Base-by-base conservation (phyloP, 2,113 vertebrate genomes). In the Hydrochoerus hydrochaeris region DNA sequence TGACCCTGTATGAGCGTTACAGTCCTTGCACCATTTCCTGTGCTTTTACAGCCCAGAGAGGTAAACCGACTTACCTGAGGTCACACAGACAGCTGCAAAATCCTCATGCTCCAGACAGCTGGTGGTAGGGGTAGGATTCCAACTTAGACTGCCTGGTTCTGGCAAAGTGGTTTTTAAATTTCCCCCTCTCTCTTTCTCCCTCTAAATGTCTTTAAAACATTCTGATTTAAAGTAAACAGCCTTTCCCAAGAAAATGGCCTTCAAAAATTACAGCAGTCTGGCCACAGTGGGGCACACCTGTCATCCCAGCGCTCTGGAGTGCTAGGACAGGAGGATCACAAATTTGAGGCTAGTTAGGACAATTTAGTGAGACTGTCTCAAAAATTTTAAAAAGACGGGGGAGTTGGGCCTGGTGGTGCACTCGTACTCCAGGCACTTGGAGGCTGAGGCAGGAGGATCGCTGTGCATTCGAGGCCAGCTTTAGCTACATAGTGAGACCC, bases 11-110 rank as follows among this genome's bases (percentile, higher is more conserved):
- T 2, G 38, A 32, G 30, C 5, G 2, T 26, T 4, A 46, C 63
- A 19, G 14, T 11, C 19, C 38, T 63, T 30, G 16, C 35, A 8
- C 78, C 35, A 6, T 2, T 28, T 30, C 3, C 28, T 5, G 41
- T 41, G 22, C 10, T 65, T 46, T 85, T 46, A 38, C 7, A 32
- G 78, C n/a, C 69, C 77, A 85, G 85, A 92, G 69, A 97, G 49
- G 12, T 32, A 12, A 30, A 38, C 41, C 2, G 32, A 52, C 57
- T 94, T 44, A 19, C 22, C 52, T 77, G 38, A 52, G 24, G 57
- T 28, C 84, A 87, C 49, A 11, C 49, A 95, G 83, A 35, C 13
- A 2, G 86, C 62, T 8, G 0, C n/a, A n/a, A n/a, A n/a, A n/a
- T n/a, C n/a, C n/a, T n/a, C n/a, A n/a, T n/a, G n/a, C n/a, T n/a